Conservation (phyloP, 92 coral and sea anemone species). For the Heliopora coerulea region DNA sequence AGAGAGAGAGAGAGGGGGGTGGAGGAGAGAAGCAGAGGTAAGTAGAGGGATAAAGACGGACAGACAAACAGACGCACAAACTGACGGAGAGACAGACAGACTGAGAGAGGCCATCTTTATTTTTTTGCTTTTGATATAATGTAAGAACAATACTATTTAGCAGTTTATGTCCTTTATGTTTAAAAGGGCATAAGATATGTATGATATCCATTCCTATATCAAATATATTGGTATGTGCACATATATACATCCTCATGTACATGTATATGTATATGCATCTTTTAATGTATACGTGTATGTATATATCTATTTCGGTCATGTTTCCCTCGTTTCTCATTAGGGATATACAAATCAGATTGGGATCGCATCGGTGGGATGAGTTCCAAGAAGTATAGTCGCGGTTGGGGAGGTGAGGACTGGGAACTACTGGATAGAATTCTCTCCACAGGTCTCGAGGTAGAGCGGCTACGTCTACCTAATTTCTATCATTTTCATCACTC, state of each 20-base stretch:
- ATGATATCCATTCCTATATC: no score
- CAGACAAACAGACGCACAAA: no score
- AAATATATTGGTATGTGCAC: no score
- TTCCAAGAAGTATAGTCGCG: conserved; percentile 59
- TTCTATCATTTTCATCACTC: conserved; percentile 79
- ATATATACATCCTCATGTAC: no score
- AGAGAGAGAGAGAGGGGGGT: conserved; percentile 23
- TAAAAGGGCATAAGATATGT: no score
- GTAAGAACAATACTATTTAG: no score
- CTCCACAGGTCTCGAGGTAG: conserved; percentile 64
- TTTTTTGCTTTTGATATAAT: no score
- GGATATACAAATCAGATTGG: conserved; percentile 88
- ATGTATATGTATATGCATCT: no score
- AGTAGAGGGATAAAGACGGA: conserved; percentile 17
- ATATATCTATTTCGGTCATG: neutral
- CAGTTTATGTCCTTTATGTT: no score
- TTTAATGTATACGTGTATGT: no score
- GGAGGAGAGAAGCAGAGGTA: conserved; percentile 35
- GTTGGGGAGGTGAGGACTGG: conserved; percentile 96
- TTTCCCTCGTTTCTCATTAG: conserved; percentile 33
- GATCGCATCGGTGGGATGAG: conserved; percentile 73
- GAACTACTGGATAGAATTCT: conserved; percentile 75
- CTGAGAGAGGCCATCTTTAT: no score
- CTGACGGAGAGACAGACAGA: neutral
- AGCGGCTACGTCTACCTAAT: conserved; percentile 69